phyloP scores from a whole-genome alignment of 2,797 vertebrate genomes.

The Rhadinocentrus ornatus region DNA sequence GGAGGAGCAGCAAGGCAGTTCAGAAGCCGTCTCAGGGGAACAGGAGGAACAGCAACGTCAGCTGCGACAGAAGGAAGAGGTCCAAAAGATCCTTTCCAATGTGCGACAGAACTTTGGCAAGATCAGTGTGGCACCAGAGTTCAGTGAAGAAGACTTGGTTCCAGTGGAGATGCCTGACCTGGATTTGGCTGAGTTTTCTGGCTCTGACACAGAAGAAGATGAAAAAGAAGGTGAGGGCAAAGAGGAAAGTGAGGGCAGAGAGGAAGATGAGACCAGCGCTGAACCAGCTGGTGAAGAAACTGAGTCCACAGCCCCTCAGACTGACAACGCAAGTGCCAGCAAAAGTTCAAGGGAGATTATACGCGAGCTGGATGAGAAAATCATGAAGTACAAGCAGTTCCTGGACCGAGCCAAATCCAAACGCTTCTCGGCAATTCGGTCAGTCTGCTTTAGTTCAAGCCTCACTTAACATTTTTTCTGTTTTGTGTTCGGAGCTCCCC shows the following conservation, averaged over 20 bases:
- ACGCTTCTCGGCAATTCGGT: conserved; percentile 96
- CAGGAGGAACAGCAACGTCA: conserved; percentile 42
- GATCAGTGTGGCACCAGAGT: conserved; percentile 92
- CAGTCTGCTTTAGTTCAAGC: conserved; percentile 44
- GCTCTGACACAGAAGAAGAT: conserved; percentile 75
- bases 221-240: conserved; percentile 52
- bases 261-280: conserved; percentile 26
- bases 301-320: conserved; percentile 12
- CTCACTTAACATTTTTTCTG: conserved; percentile 21
- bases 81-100: conserved; percentile 84
- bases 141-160: conserved; percentile 91
- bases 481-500: conserved; percentile 7
- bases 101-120: conserved; percentile 95
- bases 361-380: conserved; percentile 91
- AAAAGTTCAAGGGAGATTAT: conserved; percentile 83
- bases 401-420: conserved; percentile 94
- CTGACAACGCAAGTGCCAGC: conserved; percentile 43
- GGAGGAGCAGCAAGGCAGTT: conserved; percentile 60
- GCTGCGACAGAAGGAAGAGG: conserved; percentile 73
- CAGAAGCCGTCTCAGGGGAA: conserved; percentile 31
- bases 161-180: conserved; percentile 89
- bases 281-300: conserved; percentile 45
- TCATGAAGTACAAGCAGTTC: conserved; percentile 94
- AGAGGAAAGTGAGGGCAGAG: conserved; percentile 11
- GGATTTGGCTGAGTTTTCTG: conserved; percentile 79